Evolutionary conservation across 2,888 invertebrate genomes (phyloP).

Genomic region (Ophion costatus): DNA sequence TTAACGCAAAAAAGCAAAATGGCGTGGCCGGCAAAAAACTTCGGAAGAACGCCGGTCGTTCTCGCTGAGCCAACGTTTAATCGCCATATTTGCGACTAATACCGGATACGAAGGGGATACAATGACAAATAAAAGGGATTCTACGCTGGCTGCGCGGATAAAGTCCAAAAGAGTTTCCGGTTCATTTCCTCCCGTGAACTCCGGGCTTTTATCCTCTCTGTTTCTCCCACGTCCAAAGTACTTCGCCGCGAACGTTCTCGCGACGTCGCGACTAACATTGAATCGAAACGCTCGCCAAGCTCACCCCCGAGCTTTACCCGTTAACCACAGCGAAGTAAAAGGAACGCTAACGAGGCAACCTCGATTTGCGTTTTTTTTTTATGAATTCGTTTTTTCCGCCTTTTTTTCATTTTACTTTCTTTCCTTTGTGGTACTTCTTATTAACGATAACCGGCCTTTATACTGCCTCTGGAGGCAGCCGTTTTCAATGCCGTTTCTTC

Average conservation of each 20-base stretch:
- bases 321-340: conserved; percentile 49
- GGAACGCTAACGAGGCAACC: conserved; percentile 62
- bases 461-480: background rate
- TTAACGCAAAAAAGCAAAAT: background rate
- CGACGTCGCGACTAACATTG: conserved; percentile 64
- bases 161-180: conserved; percentile 68
- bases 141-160: conserved; percentile 52
- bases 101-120: conserved; percentile 52
- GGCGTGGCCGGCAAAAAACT: background rate
- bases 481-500: conserved; percentile 16
- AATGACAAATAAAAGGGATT: conserved; percentile 54
- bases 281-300: conserved; percentile 56
- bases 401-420: conserved; percentile 30
- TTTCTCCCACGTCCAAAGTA: conserved; percentile 21
- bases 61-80: conserved; percentile 38
- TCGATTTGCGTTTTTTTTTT: conserved; percentile 36
- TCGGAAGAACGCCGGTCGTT: background rate
- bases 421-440: conserved; percentile 47
- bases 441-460: conserved; percentile 48
- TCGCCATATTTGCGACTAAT: conserved; percentile 68
- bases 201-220: conserved; percentile 28
- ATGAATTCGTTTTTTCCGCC: background rate
- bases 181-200: conserved; percentile 68
- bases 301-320: conserved; percentile 37
- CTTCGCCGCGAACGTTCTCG: conserved; percentile 22